phyloP scores from a whole-genome alignment of 2,888 invertebrate genomes.

The Idaea straminata region DNA sequence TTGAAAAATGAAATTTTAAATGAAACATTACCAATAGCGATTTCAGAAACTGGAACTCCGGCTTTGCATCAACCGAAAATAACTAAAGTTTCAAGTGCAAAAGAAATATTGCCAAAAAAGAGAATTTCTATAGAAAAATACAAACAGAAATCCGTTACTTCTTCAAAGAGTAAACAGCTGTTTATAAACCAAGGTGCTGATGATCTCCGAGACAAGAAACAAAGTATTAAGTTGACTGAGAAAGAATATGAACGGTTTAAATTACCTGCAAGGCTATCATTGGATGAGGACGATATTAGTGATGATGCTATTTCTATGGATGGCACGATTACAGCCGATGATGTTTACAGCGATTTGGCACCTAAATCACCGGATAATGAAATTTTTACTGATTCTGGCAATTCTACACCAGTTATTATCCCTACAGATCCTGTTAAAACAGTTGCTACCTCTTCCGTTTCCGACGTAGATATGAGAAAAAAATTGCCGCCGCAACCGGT shows the following conservation, averaged over 20 bases:
- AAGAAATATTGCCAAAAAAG: conserved; percentile 59
- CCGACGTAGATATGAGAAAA: conserved; percentile 66
- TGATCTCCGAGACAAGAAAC: conserved; percentile 49
- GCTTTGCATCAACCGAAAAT: conserved; percentile 68
- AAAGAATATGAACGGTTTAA: conserved; percentile 75
- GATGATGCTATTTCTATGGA: conserved; percentile 47
- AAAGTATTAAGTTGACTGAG: conserved; percentile 69
- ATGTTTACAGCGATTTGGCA: conserved; percentile 53
- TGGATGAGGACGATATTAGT: conserved; percentile 47
- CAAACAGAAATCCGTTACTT: conserved; percentile 54
- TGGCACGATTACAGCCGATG: conserved; percentile 34
- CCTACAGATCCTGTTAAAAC: conserved; percentile 61
- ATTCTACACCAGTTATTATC: conserved; percentile 59
- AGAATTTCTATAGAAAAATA: conserved; percentile 75
- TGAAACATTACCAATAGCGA: conserved; percentile 51
- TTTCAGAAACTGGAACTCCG: conserved; percentile 52
- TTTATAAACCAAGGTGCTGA: conserved; percentile 30
- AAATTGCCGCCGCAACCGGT: conserved; percentile 24
- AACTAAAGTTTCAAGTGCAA: conserved; percentile 58
- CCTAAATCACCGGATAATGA: conserved; percentile 69
- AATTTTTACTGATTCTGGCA: conserved; percentile 35
- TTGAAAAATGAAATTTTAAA: conserved; percentile 71
- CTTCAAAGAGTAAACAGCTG: conserved; percentile 26
- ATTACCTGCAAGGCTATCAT: conserved; percentile 48
- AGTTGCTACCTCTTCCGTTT: conserved; percentile 32